phyloP scores from a whole-genome alignment of 2,113 vertebrate species.

The Rhineura floridana region DNA sequence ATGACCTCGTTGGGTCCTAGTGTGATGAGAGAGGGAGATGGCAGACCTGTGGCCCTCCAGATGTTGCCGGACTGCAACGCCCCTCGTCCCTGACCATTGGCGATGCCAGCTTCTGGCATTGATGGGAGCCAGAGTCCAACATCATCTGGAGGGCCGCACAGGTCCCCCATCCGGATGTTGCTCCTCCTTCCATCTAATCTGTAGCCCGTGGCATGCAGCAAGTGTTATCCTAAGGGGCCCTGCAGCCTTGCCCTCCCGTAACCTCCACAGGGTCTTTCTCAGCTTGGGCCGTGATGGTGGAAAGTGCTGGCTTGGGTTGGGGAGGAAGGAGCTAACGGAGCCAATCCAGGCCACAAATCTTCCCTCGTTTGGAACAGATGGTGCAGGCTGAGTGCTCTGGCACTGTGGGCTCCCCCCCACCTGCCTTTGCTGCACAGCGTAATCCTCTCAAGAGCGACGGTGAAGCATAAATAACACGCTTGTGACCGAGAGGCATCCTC shows the following conservation, averaged over 20 bases:
- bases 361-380: constrained; percentile 74
- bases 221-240: neutral
- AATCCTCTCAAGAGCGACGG: neutral
- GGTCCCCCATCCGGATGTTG: too few relatives aligned
- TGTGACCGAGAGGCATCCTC: too few relatives aligned
- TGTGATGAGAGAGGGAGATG: too few relatives aligned
- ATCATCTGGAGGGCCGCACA: too few relatives aligned
- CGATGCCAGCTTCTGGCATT: too few relatives aligned
- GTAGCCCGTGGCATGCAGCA: neutral
- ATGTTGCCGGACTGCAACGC: too few relatives aligned
- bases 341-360: constrained; percentile 73
- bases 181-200: neutral
- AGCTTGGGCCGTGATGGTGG: neutral
- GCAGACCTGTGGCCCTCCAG: too few relatives aligned
- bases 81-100: too few relatives aligned
- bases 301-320: neutral
- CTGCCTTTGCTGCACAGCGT: constrained; percentile 45
- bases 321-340: constrained; percentile 15
- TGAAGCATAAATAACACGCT: neutral
- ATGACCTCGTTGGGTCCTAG: too few relatives aligned
- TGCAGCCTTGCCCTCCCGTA: too few relatives aligned
- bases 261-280: neutral
- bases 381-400: constrained; percentile 64
- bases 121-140: too few relatives aligned
- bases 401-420: constrained; percentile 66